Percentiles rank a stretch among this genome's conserved stretches.
phyloP scores from a whole-genome alignment of 2,888 invertebrate genomes.

The Hesperia comma region DNA sequence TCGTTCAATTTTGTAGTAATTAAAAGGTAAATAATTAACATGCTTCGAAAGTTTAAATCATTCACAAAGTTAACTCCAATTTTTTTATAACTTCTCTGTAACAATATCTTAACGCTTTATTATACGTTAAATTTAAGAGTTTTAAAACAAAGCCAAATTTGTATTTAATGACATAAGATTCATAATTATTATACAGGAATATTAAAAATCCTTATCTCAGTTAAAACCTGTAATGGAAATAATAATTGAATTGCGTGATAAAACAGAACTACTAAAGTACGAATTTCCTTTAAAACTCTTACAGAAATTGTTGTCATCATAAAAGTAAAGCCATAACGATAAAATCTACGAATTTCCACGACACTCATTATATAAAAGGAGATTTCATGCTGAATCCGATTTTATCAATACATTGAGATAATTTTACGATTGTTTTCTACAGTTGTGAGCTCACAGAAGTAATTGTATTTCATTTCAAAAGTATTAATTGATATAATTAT shows the following conservation, averaged over 20 bases:
- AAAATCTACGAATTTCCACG: conserved; percentile 18
- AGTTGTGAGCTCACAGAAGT: neutral
- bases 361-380: conserved; percentile 24
- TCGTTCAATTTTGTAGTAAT: too few relatives aligned
- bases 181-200: too few relatives aligned
- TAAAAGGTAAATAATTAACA: too few relatives aligned
- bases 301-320: conserved; percentile 31
- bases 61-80: too few relatives aligned
- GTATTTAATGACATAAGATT: too few relatives aligned
- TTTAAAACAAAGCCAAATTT: too few relatives aligned
- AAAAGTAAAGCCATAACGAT: conserved; percentile 23
- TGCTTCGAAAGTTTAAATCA: too few relatives aligned
- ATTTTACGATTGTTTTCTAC: neutral
- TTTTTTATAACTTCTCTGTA: too few relatives aligned
- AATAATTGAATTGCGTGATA: conserved; percentile 44
- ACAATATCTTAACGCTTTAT: too few relatives aligned
- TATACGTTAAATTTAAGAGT: too few relatives aligned
- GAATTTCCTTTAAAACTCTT: conserved; percentile 38
- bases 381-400: neutral
- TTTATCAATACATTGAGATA: neutral
- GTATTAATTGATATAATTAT: too few relatives aligned
- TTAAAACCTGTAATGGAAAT: conserved; percentile 36
- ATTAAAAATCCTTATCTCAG: neutral
- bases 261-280: conserved; percentile 42
- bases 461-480: neutral